phyloP scores from a whole-genome alignment of 2,888 invertebrate genomes.

The Andrena camellia region DNA sequence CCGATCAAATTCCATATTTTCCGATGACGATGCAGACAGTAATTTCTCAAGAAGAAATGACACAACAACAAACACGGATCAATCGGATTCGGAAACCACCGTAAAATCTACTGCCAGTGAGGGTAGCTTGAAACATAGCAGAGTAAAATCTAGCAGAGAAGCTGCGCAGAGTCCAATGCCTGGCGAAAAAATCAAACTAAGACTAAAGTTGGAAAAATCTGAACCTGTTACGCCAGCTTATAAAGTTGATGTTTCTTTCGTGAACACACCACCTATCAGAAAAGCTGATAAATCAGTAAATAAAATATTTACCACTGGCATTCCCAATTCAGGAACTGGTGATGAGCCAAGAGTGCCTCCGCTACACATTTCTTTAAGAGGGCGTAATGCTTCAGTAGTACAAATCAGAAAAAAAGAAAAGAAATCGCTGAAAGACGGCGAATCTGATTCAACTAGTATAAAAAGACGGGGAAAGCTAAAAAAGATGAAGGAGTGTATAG shows the following conservation, averaged over 20 bases:
- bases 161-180: constrained; percentile 84
- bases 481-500: constrained; percentile 86
- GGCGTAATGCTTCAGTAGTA: constrained; percentile 92
- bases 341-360: constrained; percentile 95
- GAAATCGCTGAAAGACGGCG: constrained; percentile 87
- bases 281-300: constrained; percentile 85
- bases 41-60: constrained; percentile 86
- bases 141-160: constrained; percentile 81
- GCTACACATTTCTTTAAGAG: constrained; percentile 94
- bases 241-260: constrained; percentile 92
- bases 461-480: constrained; percentile 86
- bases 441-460: constrained; percentile 81
- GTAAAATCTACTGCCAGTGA: constrained; percentile 87
- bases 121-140: constrained; percentile 86
- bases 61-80: constrained; percentile 86
- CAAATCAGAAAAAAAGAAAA: constrained; percentile 91
- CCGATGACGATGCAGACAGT: constrained; percentile 88
- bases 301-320: constrained; percentile 85
- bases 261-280: constrained; percentile 86
- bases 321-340: constrained; percentile 73
- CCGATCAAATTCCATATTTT: constrained; percentile 86
- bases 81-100: constrained; percentile 87
- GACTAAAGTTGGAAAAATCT: constrained; percentile 93
- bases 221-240: constrained; percentile 93
- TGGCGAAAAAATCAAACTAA: constrained; percentile 92